phyloP scores from a whole-genome alignment of 2,888 invertebrate genomes.

The Machimus atricapillus region DNA sequence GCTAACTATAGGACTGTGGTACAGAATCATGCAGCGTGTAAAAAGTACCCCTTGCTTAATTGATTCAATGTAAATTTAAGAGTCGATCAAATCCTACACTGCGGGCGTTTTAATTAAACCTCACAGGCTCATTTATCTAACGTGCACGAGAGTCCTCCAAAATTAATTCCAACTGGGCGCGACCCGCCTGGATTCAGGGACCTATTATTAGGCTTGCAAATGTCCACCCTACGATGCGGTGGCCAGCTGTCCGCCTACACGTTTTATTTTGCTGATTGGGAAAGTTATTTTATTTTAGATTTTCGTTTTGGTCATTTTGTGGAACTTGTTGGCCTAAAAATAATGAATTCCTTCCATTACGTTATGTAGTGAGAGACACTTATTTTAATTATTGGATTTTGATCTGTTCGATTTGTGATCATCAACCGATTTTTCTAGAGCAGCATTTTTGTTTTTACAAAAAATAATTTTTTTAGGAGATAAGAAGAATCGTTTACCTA shows the following conservation, averaged over 20 bases:
- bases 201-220: conserved; percentile 10
- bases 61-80: conserved; percentile 26
- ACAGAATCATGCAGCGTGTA: neutral
- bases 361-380: neutral
- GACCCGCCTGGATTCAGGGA: neutral
- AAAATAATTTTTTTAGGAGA: too few relatives aligned
- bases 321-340: neutral
- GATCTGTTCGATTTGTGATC: too few relatives aligned
- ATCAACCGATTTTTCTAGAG: too few relatives aligned
- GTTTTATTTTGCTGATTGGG: neutral
- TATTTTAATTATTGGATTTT: neutral
- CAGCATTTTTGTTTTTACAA: too few relatives aligned
- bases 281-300: neutral
- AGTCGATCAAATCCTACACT: conserved; percentile 10
- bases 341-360: neutral
- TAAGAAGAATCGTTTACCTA: too few relatives aligned
- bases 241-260: neutral
- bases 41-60: conserved; percentile 6
- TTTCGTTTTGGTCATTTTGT: neutral
- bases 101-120: conserved; percentile 31
- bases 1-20: neutral
- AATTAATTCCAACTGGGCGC: conserved; percentile 12
- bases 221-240: neutral
- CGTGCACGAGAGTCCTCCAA: neutral
- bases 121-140: conserved; percentile 26